phyloP scores from a whole-genome alignment of 2,797 vertebrate species.

The Aplochiton taeniatus region DNA sequence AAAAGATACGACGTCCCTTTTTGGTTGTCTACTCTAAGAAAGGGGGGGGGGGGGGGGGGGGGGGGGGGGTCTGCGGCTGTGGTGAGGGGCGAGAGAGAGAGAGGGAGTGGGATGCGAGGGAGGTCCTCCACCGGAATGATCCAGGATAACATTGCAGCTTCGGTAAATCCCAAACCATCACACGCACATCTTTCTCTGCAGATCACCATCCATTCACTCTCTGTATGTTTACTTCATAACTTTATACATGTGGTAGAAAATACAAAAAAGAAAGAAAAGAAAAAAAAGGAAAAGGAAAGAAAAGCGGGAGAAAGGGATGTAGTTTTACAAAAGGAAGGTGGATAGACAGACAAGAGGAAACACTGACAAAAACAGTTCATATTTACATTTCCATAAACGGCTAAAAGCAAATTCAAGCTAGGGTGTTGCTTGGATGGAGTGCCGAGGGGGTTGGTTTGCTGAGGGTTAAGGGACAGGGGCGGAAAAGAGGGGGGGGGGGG shows the following conservation, averaged over 20 bases:
- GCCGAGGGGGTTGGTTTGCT: conserved; percentile 15
- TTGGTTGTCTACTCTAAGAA: conserved; percentile 1
- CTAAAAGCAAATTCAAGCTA: conserved; percentile 66
- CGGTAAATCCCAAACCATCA: conserved; percentile 20
- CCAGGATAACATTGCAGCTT: conserved; percentile 34
- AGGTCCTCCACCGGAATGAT: conserved; percentile 39
- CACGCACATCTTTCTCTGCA: conserved; percentile 34
- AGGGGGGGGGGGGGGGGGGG: conserved; percentile 6
- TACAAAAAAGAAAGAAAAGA: conserved; percentile 42
- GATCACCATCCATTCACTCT: conserved; percentile 12
- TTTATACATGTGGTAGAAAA: conserved; percentile 39
- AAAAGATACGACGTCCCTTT: conserved; percentile 36
- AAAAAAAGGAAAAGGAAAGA: conserved; percentile 9
- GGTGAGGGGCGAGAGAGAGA: conserved; percentile 50
- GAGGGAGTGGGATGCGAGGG: conserved; percentile 31
- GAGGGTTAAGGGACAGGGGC: background rate
- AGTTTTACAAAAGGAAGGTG: conserved; percentile 47
- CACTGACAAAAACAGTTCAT: conserved; percentile 40
- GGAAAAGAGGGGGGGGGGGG: no score
- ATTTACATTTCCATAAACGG: conserved; percentile 56
- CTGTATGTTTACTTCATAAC: conserved; percentile 45
- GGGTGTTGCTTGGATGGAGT: conserved; percentile 55
- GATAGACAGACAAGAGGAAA: conserved; percentile 43
- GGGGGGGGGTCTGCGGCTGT: conserved; percentile 43
- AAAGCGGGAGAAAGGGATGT: conserved; percentile 4